Evolutionary conservation across 2,888 invertebrate genomes (phyloP).

Genomic region (Eupithecia exiguata): DNA sequence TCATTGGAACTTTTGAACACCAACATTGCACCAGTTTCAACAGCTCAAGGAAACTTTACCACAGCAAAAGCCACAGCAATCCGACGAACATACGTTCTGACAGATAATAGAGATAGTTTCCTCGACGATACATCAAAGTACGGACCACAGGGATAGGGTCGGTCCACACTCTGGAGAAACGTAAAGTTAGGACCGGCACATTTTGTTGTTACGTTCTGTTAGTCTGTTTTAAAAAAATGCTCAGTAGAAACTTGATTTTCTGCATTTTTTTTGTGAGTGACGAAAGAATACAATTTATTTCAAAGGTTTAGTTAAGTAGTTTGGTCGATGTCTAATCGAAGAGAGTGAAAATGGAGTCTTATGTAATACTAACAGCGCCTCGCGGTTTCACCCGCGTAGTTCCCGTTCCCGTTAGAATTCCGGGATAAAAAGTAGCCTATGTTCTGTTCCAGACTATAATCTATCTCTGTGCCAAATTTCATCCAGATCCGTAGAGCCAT

Average conservation of each 20-base stretch:
- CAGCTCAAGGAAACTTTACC: conserved; percentile 17
- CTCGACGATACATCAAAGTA: conserved; percentile 33
- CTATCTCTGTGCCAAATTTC: too few relatives aligned
- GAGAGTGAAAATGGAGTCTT: background rate
- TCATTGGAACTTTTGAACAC: conserved; percentile 6
- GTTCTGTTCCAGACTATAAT: too few relatives aligned
- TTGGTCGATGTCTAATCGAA: too few relatives aligned
- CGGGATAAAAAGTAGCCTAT: too few relatives aligned
- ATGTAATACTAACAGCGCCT: too few relatives aligned
- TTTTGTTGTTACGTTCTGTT: background rate
- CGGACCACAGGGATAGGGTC: conserved; percentile 6
- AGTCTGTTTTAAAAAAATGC: background rate
- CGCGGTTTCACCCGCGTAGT: too few relatives aligned
- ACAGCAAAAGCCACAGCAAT: conserved; percentile 29
- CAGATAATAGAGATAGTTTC: conserved; percentile 31
- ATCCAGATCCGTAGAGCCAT: too few relatives aligned
- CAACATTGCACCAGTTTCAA: conserved; percentile 2
- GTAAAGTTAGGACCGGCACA: background rate
- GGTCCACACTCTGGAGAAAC: background rate
- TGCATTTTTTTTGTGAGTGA: background rate
- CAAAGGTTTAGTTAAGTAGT: background rate
- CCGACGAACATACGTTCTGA: conserved; percentile 26
- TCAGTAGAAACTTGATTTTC: background rate
- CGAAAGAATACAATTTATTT: background rate
- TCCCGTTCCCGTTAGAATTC: too few relatives aligned